These are phyloP conservation scores for Laupala kohalensis DNA, from an alignment of 1,140 invertebrate genomes.

Conservation along the genomic window DNA sequence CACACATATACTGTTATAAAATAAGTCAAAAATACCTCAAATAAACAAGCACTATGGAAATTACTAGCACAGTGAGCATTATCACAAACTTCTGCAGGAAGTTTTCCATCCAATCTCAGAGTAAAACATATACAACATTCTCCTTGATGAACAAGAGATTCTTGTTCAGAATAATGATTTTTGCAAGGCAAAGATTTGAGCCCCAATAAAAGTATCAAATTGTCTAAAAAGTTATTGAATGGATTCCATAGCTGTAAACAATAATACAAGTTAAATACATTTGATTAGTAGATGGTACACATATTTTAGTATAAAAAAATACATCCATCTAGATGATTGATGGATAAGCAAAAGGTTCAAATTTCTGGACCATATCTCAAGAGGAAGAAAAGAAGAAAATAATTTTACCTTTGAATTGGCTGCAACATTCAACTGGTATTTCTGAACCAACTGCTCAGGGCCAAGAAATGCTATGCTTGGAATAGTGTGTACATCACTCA, in stretches of 20 bases:
- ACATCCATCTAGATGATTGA: neutral
- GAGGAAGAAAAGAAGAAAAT: neutral
- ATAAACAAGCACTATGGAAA: neutral
- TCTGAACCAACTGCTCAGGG: neutral
- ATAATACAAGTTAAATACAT: neutral
- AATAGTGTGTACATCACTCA: neutral
- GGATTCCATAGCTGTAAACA: neutral
- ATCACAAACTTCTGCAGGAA: neutral
- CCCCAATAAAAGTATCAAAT: neutral
- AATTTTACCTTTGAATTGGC: neutral
- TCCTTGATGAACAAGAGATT: neutral
- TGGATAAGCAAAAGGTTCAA: neutral
- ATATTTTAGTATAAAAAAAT: neutral
- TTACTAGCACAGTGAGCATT: neutral
- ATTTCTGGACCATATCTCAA: neutral
- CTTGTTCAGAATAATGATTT: neutral
- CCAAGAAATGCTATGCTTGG: neutral
- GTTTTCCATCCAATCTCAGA: neutral
- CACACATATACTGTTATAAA: too few relatives aligned
- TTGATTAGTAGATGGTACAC: neutral
- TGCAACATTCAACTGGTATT: neutral
- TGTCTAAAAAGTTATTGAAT: neutral
- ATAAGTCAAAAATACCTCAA: neutral
- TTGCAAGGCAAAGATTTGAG: neutral
- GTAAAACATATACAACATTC: neutral